Evolutionary conservation across 2,888 invertebrate species (phyloP), one percentile per base, ranked within the genome.

Genomic region (Hybos culiciformis): DNA sequence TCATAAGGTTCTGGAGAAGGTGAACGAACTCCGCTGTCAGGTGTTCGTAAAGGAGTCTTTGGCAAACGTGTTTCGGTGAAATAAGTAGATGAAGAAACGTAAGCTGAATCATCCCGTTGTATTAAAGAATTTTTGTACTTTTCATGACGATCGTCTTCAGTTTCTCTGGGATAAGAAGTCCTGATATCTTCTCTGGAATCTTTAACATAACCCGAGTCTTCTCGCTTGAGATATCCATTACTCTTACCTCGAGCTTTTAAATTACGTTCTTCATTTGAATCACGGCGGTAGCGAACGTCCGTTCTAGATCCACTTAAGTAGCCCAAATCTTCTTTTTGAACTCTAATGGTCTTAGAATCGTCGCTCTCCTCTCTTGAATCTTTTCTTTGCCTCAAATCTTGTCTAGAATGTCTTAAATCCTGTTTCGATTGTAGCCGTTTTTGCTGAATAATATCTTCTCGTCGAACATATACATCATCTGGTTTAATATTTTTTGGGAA

Each of bases 41-140:
- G 51, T 14, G 52, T 53, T 24, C 49, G 45, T 32, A 50, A 44
- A 17, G 54, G 52, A 21, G 70, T 70, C 44, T 72, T 72, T 39
- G 45, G 72, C 61, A 67, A 70, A 50, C 69, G 71, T 51, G 68
- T 73, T 37, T 72, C 73, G 53, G 71, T 73, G 51, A 72, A 72
- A 66, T 73, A 72, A 26, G 70, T 73, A 3, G 70, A 73, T 24
- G 70, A 73, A 5, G 71, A 73, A 4, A 72, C 71, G 61, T 71
- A 73, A 52, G 71, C 72, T 54, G 70, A 74, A 56, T 70, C 73
- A 56, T 73, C 72, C 48, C 72, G 69, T 50, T 72, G 71, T 46
- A 71, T 70, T 49, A 70, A 67, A 42, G 68, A 62, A 38, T 70
- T 70, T 46, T 70, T 70, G 44, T 64, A 64, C 39, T 50, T 52